Percentiles rank a stretch among this genome's conserved stretches.
phyloP scores from a whole-genome alignment of 2,888 invertebrate genomes.

The Tillus elongatus region DNA sequence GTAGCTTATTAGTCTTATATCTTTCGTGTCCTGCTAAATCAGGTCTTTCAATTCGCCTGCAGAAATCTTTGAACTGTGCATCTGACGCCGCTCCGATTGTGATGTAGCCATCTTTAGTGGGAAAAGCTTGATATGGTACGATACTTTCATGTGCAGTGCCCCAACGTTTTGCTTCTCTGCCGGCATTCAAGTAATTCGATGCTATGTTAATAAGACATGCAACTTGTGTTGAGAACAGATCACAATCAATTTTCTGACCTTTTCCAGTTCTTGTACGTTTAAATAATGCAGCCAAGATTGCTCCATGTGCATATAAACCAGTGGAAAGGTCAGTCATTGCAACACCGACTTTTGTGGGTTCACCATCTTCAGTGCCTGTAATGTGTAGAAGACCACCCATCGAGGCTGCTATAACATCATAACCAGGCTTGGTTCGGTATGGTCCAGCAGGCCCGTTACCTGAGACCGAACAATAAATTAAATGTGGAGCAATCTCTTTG shows the following conservation, averaged over 20 bases:
- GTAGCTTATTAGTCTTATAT: conserved; percentile 60
- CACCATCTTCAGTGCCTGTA: conserved; percentile 76
- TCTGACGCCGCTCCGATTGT: conserved; percentile 86
- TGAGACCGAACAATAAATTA: conserved; percentile 90
- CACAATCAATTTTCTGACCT: conserved; percentile 90
- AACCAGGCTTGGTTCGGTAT: conserved; percentile 80
- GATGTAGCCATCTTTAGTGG: conserved; percentile 71
- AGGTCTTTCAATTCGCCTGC: conserved; percentile 51
- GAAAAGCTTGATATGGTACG: conserved; percentile 89
- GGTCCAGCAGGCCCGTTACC: conserved; percentile 87
- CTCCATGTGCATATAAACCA: conserved; percentile 89
- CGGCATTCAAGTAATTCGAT: conserved; percentile 81
- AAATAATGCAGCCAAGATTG: conserved; percentile 83
- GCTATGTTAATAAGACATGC: conserved; percentile 82
- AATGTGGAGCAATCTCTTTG: conserved; percentile 57
- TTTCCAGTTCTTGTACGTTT: conserved; percentile 65
- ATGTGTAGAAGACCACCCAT: conserved; percentile 83
- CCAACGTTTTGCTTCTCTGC: conserved; percentile 64
- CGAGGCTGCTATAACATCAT: conserved; percentile 92
- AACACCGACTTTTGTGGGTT: conserved; percentile 85
- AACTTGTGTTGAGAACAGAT: conserved; percentile 88
- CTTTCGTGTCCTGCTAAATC: conserved; percentile 54
- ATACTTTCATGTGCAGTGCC: conserved; percentile 93
- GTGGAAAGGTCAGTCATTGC: conserved; percentile 90
- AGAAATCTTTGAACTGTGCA: conserved; percentile 65